phyloP scores from a whole-genome alignment of 2,888 invertebrate genomes.

The Drosophila trichaetosa region DNA sequence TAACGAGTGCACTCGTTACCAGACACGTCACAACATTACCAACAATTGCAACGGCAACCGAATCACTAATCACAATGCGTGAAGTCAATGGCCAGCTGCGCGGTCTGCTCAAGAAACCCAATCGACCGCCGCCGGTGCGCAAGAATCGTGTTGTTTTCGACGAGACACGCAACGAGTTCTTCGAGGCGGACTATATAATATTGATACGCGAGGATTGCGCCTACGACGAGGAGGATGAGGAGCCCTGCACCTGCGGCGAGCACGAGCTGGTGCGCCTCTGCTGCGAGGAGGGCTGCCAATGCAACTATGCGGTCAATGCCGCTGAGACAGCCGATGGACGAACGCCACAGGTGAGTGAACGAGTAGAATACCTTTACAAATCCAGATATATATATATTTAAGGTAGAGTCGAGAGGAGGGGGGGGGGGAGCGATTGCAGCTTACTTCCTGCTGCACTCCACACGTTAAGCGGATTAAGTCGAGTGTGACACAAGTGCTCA shows the following conservation, averaged over 20 bases:
- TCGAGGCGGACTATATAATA: conserved; percentile 96
- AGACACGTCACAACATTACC: not conserved
- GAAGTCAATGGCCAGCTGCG: conserved; percentile 85
- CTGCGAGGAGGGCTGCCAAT: conserved; percentile 89
- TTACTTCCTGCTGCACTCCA: conserved; percentile 3
- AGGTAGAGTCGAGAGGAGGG: too few relatives aligned
- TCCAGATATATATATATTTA: not conserved
- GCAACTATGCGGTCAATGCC: conserved; percentile 85
- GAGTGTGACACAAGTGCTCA: conserved; percentile 47
- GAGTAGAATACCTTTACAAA: not conserved
- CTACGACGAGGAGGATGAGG: conserved; percentile 91
- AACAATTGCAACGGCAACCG: conserved; percentile 12
- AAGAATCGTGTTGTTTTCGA: conserved; percentile 94
- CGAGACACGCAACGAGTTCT: conserved; percentile 95
- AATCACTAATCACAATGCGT: conserved; percentile 79
- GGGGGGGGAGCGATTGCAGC: too few relatives aligned
- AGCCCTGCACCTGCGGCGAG: conserved; percentile 90
- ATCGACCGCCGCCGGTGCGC: conserved; percentile 88
- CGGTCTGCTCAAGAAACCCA: conserved; percentile 90
- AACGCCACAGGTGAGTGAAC: conserved; percentile 84
- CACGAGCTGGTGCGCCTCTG: conserved; percentile 88
- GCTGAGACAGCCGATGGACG: conserved; percentile 63
- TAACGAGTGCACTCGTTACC: conserved; percentile 30
- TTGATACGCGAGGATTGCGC: conserved; percentile 94
- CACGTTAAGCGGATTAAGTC: conserved; percentile 51